Base-by-base conservation (phyloP, 2,113 vertebrate species). In the Himantopus leucocephalus region DNA sequence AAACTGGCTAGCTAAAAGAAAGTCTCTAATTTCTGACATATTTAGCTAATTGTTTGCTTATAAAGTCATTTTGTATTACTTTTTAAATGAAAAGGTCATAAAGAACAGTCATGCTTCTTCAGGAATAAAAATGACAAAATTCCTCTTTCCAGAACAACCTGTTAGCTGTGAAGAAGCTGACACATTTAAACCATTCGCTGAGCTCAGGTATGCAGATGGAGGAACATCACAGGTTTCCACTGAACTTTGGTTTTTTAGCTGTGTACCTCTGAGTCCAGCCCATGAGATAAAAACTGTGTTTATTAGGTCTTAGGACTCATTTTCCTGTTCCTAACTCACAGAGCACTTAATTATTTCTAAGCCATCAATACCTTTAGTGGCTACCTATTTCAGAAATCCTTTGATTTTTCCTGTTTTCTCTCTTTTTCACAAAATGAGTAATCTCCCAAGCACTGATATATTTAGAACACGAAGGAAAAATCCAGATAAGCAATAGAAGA, bases 391-490 rank as follows among this genome's bases (percentile, higher is more conserved):
- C 67, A 77, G 59, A 95, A 86, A 2, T 5, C 30, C 48, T 50
- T 50, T 45, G 56, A 41, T 91, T 90, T 91, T 60, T 90, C 74
- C 81, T 76, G n/a, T 64, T 94, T 91, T 73, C 62, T 58, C 39
- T 52, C 74, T 79, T 91, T 89, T 85, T 79, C 62, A 85, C 70
- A 47, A 92, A 94, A 81, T 92, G 79, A 97, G 76, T 94, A 95
- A 95, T 89, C 93, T 94, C 76, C 17, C 37, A 50, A 94, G 56
- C 45, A 47, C 30, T 90, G 39, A 56, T 91, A 96, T 91, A 95
- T 91, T 95, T 96, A 94, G 93, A 95, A 93, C n/a, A 32, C 2
- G 84, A 94, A 94, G 47, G 62, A 95, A 94, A 94, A 90, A 82
- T 78, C 66, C 52, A 90, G 87, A 96, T 92, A 95, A 93, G 92